Percentiles rank a stretch among this genome's conserved stretches.
Evolutionary conservation across 2,113 vertebrate genomes (phyloP).

Genomic region (Rhinopomastus cyanomelas): DNA sequence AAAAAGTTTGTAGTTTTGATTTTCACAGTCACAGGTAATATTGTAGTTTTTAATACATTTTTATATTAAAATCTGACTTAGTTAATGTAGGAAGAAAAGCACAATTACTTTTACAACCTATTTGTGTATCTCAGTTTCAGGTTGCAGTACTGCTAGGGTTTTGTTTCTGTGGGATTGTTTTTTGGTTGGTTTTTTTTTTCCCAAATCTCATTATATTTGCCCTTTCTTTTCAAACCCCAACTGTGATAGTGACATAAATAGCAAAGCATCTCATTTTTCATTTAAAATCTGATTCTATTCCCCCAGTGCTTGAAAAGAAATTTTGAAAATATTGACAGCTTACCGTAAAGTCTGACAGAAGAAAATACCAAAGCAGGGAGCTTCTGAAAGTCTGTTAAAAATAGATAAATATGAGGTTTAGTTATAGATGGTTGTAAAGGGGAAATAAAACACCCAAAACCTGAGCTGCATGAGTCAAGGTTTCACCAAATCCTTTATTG

Average conservation of each 20-base stretch:
- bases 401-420: neutral
- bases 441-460: neutral
- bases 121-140: neutral
- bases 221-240: neutral
- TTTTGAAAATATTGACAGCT: neutral
- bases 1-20: neutral
- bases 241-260: neutral
- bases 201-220: neutral
- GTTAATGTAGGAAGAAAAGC: neutral
- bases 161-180: too few relatives aligned
- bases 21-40: neutral
- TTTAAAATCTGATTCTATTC: neutral
- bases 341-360: neutral
- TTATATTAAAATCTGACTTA: neutral
- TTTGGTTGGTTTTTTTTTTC: neutral
- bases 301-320: neutral
- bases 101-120: neutral
- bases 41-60: neutral
- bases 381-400: neutral
- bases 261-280: neutral
- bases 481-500: neutral
- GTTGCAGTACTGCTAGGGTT: neutral
- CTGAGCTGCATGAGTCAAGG: neutral
- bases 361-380: neutral
- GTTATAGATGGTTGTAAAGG: neutral